Evolutionary conservation across 2,888 invertebrate species (phyloP).

Genomic region (Melanostoma mellinum): DNA sequence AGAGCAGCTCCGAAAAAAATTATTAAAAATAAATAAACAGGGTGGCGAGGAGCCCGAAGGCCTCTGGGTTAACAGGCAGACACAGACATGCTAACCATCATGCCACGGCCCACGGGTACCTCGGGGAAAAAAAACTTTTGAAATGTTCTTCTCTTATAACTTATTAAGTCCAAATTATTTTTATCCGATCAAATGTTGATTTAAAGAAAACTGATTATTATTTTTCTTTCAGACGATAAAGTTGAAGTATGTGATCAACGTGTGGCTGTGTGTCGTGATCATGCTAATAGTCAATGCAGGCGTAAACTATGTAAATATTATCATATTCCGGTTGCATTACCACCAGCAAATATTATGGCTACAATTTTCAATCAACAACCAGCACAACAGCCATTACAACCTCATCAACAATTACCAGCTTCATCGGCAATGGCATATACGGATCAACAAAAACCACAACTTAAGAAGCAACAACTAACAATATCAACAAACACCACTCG

Average conservation of each 20-base stretch:
- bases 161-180: neutral
- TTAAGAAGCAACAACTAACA: conserved; percentile 74
- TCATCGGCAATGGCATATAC: conserved; percentile 70
- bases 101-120: too few relatives aligned
- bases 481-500: conserved; percentile 78
- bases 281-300: conserved; percentile 95
- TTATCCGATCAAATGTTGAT: too few relatives aligned
- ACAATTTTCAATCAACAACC: conserved; percentile 82
- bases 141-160: too few relatives aligned
- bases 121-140: too few relatives aligned
- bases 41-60: too few relatives aligned
- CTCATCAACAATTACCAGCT: conserved; percentile 69
- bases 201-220: neutral
- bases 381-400: conserved; percentile 54
- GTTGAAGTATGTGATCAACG: conserved; percentile 97
- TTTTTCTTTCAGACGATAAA: conserved; percentile 90
- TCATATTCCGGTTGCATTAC: conserved; percentile 96
- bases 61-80: too few relatives aligned
- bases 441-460: conserved; percentile 68
- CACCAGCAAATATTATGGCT: conserved; percentile 90
- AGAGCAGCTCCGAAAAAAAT: too few relatives aligned
- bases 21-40: too few relatives aligned
- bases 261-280: conserved; percentile 98
- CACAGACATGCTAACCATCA: too few relatives aligned
- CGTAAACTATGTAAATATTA: conserved; percentile 98